Evolutionary conservation across 2,113 vertebrate species (phyloP).

Genomic region (Mesitornis unicolor): DNA sequence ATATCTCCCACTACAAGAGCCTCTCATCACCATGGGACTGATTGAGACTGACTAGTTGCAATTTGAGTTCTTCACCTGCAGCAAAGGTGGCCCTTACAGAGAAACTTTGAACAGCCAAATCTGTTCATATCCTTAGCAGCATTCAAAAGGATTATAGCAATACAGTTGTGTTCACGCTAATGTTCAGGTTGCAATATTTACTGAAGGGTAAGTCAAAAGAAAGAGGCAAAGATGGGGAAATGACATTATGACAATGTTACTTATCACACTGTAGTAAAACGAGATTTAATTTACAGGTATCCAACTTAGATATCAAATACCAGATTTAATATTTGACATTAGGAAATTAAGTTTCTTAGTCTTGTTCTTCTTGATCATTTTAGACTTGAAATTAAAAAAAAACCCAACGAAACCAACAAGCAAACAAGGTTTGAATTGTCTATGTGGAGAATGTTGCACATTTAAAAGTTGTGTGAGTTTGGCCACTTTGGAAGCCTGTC

Average conservation of each 20-base stretch:
- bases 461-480: background rate
- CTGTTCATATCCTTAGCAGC: background rate
- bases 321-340: background rate
- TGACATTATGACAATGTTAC: background rate
- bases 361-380: background rate
- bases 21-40: background rate
- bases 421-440: background rate
- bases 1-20: background rate
- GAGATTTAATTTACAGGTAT: background rate
- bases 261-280: background rate
- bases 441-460: fast-evolving
- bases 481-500: background rate
- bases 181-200: background rate
- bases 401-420: background rate
- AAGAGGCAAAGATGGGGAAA: background rate
- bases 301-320: background rate
- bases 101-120: background rate
- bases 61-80: background rate
- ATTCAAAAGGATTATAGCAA: background rate
- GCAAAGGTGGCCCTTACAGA: background rate
- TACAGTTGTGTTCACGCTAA: background rate
- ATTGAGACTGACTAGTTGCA: background rate
- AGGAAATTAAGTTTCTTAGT: background rate
- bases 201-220: background rate
- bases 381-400: background rate